phyloP scores from a whole-genome alignment of 2,797 vertebrate genomes.

The Sternarchorhynchus goeldii region DNA sequence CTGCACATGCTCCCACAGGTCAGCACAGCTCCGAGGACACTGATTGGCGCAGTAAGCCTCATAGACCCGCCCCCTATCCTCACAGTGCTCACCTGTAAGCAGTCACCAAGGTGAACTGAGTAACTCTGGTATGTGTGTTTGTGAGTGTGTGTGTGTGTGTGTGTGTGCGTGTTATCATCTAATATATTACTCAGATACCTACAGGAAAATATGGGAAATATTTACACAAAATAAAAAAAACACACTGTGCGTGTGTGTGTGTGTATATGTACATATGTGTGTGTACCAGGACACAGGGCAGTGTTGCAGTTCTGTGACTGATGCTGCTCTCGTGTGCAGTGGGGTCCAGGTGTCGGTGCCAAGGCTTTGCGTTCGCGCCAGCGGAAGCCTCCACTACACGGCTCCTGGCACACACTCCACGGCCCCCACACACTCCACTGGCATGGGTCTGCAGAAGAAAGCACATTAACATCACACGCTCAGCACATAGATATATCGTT shows the following conservation, averaged over 20 bases:
- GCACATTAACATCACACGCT: background rate
- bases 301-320: slow-evolving; percentile 89
- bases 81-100: slow-evolving; percentile 80
- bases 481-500: background rate
- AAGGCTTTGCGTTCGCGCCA: slow-evolving; percentile 75
- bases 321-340: slow-evolving; percentile 73
- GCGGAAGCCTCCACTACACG: slow-evolving; percentile 84
- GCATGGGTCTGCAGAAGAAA: slow-evolving; percentile 75
- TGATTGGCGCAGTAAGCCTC: slow-evolving; percentile 79
- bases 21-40: slow-evolving; percentile 85
- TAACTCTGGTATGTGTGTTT: background rate
- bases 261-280: background rate
- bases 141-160: background rate
- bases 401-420: slow-evolving; percentile 84
- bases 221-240: too few relatives aligned
- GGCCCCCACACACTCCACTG: slow-evolving; percentile 83
- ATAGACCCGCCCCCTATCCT: slow-evolving; percentile 74
- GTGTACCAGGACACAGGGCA: slow-evolving; percentile 82
- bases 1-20: slow-evolving; percentile 87
- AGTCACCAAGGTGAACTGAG: background rate
- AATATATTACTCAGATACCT: too few relatives aligned
- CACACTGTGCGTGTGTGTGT: background rate
- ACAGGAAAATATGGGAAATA: too few relatives aligned
- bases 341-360: slow-evolving; percentile 48
- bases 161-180: background rate